phyloP scores from a whole-genome alignment of 2,113 vertebrate species.

The Mus pahari region DNA sequence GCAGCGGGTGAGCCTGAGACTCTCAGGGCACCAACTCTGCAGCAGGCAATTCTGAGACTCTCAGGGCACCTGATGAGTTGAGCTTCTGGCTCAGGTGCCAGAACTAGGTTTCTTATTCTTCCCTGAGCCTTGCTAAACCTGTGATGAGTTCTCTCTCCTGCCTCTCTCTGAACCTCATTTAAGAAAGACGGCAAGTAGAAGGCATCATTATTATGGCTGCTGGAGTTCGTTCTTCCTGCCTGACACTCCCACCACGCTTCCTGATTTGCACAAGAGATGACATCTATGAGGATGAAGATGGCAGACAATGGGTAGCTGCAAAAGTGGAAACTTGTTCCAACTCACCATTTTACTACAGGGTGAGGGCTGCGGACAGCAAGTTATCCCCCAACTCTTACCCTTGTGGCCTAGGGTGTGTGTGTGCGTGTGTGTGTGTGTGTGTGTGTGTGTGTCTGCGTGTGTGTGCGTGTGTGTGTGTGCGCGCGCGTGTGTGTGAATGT shows the following conservation, averaged over 20 bases:
- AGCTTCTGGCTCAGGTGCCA: not conserved
- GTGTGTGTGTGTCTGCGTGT: too few species aligned
- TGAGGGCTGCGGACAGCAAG: not conserved
- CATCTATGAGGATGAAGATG: not conserved
- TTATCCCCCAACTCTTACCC: not conserved
- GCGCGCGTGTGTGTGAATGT: too few species aligned
- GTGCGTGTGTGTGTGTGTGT: too few species aligned
- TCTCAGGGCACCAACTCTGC: not conserved
- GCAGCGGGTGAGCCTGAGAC: not conserved
- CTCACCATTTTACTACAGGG: fast-evolving
- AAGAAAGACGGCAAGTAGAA: not conserved
- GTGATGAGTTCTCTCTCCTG: not conserved
- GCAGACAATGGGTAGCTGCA: not conserved
- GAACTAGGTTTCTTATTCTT: fast-evolving
- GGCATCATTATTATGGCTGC: not conserved
- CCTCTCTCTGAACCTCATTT: not conserved
- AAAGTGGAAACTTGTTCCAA: fast-evolving
- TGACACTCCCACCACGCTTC: too few species aligned
- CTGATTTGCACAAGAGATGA: too few species aligned
- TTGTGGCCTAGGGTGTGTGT: not conserved
- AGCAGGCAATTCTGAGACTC: not conserved
- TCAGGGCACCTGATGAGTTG: not conserved
- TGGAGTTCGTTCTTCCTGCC: too few species aligned
- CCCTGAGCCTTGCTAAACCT: not conserved
- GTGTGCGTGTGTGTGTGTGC: too few species aligned